Percentiles rank a stretch among this genome's conserved stretches.
These are phyloP conservation scores for Andrena haemorrhoa DNA, from an alignment of 2,888 invertebrate genomes.

Conservation along the genomic window DNA sequence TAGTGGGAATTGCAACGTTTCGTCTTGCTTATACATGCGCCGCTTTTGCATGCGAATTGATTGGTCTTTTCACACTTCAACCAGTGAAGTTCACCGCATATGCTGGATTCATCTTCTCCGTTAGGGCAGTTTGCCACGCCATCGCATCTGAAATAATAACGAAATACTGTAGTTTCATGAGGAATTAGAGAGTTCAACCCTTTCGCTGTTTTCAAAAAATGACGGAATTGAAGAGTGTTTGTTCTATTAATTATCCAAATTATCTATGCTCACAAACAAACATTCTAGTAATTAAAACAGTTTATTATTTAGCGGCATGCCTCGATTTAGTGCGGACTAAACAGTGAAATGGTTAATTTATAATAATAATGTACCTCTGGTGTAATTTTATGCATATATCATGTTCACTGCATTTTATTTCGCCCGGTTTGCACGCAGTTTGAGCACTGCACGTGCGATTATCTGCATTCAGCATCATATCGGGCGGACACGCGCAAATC, in stretches of 20 bases:
- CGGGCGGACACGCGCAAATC: conserved; percentile 89
- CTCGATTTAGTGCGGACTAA: background rate
- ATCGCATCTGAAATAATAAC: conserved; percentile 84
- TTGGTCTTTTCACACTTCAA: conserved; percentile 81
- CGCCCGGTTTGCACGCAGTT: conserved; percentile 82
- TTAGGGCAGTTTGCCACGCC: conserved; percentile 86
- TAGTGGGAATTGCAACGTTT: conserved; percentile 86
- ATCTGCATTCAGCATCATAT: conserved; percentile 86
- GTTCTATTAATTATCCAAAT: background rate
- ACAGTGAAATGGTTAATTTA: background rate
- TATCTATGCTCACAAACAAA: background rate
- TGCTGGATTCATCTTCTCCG: conserved; percentile 87
- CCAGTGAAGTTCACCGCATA: conserved; percentile 82
- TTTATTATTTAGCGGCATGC: background rate
- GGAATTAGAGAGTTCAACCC: background rate
- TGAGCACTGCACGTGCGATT: conserved; percentile 86
- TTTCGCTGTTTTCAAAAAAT: background rate
- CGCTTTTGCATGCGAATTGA: conserved; percentile 86
- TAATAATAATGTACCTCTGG: conserved; percentile 69
- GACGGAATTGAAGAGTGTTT: background rate
- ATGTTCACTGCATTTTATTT: conserved; percentile 85
- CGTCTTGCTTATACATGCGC: conserved; percentile 85
- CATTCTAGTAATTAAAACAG: background rate
- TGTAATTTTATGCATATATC: conserved; percentile 84
- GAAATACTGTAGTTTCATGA: background rate